Evolutionary conservation across 2,888 invertebrate species (phyloP), one percentile per base, ranked within the genome.

Genomic region (Electrophaes corylata): DNA sequence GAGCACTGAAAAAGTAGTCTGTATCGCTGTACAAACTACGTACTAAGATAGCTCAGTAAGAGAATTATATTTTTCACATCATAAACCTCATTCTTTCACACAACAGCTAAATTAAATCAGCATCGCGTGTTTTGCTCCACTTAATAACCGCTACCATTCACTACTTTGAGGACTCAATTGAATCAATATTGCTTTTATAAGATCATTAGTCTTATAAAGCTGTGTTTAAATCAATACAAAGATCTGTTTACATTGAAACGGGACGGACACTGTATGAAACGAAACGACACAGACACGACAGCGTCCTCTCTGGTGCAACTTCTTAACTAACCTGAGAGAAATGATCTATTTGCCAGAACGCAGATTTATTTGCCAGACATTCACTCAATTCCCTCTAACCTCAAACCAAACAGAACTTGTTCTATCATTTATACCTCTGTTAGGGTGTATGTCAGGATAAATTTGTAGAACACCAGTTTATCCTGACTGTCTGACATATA

Each of bases 131-230:
- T 73, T 73, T 70, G 64, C 60, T 64, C 73, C 81, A 83, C 81
- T 86, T 84, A 80, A 83, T 84, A 83, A 78, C 60, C 55, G 82
- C 84, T 84, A 82, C 84, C 76, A 55, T 59, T 50, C 44, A 46
- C 44, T 43, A 23, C 29, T 44, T 75, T 69, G 75, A 79, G 81
- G 81, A 84, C 88, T 88, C 86, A 88, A 88, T 90, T 81, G 84
- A 77, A 76, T 78, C 80, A 83, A 85, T 86, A 89, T 86, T 88
- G 80, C 84, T 79, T 73, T 77, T 89, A 90, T 90, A 83, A 81
- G 78, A 80, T 86, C 83, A 91, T 91, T 91, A 90, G 91, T 91
- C 84, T 83, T 79, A 76, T 64, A 74, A 77, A 73, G 71, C 68
- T 75, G 71, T 76, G 78, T 78, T 86, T 89, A 86, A 88, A 88